Percentiles rank a stretch among this genome's conserved stretches.
Evolutionary conservation across 2,888 invertebrate genomes (phyloP).

Genomic region (Emmelina monodactyla): DNA sequence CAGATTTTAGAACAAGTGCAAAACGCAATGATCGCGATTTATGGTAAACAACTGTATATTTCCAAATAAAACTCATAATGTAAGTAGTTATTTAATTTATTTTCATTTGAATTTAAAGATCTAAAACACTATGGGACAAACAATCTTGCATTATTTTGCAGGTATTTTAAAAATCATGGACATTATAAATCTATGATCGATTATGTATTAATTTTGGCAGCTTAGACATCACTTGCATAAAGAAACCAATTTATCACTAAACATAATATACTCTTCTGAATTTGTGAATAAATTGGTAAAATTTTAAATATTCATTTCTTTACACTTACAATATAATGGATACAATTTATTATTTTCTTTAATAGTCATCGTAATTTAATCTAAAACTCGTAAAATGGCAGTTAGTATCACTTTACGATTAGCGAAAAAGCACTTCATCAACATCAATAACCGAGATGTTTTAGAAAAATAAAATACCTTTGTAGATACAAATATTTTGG

Average conservation of each 20-base stretch:
- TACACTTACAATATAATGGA: no score
- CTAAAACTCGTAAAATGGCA: conserved; percentile 39
- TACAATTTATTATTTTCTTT: no score
- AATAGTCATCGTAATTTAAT: not conserved
- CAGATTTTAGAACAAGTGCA: conserved; percentile 71
- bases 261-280: no score
- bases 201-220: not conserved
- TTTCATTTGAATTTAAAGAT: not conserved
- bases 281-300: no score
- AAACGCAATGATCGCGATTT: conserved; percentile 70
- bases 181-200: not conserved
- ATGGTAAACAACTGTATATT: conserved; percentile 55
- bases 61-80: not conserved
- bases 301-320: no score
- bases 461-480: conserved; percentile 3
- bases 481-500: conserved; percentile 8
- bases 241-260: no score
- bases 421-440: conserved; percentile 29
- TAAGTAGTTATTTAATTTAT: conserved; percentile 1
- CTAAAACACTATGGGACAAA: not conserved
- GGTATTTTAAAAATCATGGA: not conserved
- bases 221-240: conserved; percentile 10
- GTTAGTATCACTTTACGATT: conserved; percentile 41
- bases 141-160: not conserved
- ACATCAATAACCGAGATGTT: conserved; percentile 16